Evolutionary conservation across 37 sponge, comb jelly and placozoan species (phyloP), one percentile per base, ranked within the genome.

Genomic region (Crambe crambe): DNA sequence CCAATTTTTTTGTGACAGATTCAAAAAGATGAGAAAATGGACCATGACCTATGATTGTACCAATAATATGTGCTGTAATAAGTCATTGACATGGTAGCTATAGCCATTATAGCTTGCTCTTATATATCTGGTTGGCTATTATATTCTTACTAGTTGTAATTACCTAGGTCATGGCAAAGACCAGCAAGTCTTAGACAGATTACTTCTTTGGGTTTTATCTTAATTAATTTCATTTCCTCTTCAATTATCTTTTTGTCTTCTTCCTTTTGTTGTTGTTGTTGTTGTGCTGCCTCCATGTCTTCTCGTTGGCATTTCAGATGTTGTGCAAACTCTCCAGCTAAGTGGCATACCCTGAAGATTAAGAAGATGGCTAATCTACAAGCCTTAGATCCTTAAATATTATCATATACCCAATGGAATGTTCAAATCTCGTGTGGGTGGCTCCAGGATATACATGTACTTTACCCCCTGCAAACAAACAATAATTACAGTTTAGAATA

Each of bases 351-450:
- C 32, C 78, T 77, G 44, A 10, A 39, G 4, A n/a, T n/a, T 1
- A 41, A 57, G n/a, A n/a, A n/a, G n/a, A n/a, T n/a, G n/a, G n/a
- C n/a, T n/a, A n/a, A n/a, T n/a, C n/a, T n/a, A n/a, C n/a, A n/a
- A n/a, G n/a, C n/a, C n/a, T n/a, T n/a, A n/a, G n/a, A n/a, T n/a
- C n/a, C n/a, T n/a, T n/a, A n/a, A n/a, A n/a, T n/a, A n/a, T n/a
- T n/a, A n/a, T n/a, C n/a, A n/a, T n/a, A n/a, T 63, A 79, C 69
- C 89, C 89, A 78, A 88, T 76, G 43, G 81, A 66, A 59, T 88
- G 89, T 40, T 88, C 89, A 75, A 88, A 88, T 36, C 89, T 42
- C 5, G 68, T 82, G 38, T 88, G 89, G 23, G 74, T 59, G 10
- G 89, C 83, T 29, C 89, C 89, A 69, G 78, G 73, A 36, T 58